A percentile compares a stretch with the other conserved stretches of the same genome.
These are phyloP conservation scores for Clarias magur DNA, from an alignment of 2,113 vertebrate species.

Conservation along the genomic window DNA sequence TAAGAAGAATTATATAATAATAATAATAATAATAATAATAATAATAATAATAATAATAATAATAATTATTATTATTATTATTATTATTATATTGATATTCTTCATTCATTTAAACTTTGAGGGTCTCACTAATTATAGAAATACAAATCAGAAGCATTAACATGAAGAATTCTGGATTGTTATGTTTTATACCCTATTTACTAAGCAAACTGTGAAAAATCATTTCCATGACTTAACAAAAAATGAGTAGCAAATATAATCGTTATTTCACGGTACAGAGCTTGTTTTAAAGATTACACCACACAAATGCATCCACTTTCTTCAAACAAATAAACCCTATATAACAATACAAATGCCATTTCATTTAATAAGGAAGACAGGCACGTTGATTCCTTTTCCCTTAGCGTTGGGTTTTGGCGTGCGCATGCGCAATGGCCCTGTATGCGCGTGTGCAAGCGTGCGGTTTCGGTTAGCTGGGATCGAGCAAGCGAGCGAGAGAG, in stretches of 20 bases:
- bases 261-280: neutral
- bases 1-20: too few relatives aligned
- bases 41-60: too few relatives aligned
- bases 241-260: neutral
- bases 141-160: neutral
- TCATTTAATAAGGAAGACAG: neutral
- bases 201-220: neutral
- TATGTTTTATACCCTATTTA: neutral
- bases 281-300: neutral
- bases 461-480: slow-evolving; percentile 73
- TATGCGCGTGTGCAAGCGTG: slow-evolving; percentile 53
- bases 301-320: neutral
- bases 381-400: neutral
- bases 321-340: neutral
- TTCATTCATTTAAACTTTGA: neutral
- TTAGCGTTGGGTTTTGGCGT: neutral
- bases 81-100: too few relatives aligned
- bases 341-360: neutral
- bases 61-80: too few relatives aligned
- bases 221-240: too few relatives aligned
- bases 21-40: too few relatives aligned
- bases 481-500: slow-evolving; percentile 46
- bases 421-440: slow-evolving; percentile 66
- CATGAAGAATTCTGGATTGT: neutral
- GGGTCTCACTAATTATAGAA: neutral